phyloP scores from a whole-genome alignment of 35 echinoderm and acorn worm genomes.

The Ptychodera flava region DNA sequence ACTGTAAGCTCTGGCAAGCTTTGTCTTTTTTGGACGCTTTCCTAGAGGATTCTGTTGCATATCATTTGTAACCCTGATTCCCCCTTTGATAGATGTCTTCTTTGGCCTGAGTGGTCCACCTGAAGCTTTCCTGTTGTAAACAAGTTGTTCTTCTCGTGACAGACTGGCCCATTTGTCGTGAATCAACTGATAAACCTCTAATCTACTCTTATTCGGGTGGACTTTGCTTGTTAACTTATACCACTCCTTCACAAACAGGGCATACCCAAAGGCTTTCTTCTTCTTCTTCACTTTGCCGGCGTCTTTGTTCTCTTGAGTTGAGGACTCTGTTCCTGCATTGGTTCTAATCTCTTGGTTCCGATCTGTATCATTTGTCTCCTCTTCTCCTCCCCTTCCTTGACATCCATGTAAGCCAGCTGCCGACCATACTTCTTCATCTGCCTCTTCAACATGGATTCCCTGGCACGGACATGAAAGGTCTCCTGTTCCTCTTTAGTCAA shows the following conservation, averaged over 20 bases:
- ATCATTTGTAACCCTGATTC: background rate
- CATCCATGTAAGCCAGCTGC: background rate
- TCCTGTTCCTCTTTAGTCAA: background rate
- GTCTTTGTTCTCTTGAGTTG: too few species aligned
- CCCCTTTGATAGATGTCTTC: background rate
- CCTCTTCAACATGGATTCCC: background rate
- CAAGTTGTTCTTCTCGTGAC: background rate
- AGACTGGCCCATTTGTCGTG: background rate
- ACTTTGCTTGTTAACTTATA: background rate
- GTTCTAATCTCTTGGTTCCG: too few species aligned
- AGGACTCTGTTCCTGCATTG: too few species aligned
- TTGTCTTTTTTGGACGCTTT: background rate
- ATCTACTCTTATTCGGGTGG: background rate
- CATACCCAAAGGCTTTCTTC: background rate
- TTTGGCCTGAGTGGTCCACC: background rate
- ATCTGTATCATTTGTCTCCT: background rate
- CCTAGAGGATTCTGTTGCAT: background rate
- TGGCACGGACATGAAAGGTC: background rate
- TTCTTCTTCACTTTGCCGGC: background rate
- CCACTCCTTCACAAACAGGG: background rate
- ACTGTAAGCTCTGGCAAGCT: background rate
- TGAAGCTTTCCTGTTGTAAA: background rate
- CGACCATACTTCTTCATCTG: background rate
- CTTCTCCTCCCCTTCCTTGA: background rate
- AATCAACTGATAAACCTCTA: background rate